A percentile compares a stretch with the other conserved stretches of the same genome.
Conservation (phyloP, 1,140 invertebrate genomes). For the Brachionus plicatilis region DNA sequence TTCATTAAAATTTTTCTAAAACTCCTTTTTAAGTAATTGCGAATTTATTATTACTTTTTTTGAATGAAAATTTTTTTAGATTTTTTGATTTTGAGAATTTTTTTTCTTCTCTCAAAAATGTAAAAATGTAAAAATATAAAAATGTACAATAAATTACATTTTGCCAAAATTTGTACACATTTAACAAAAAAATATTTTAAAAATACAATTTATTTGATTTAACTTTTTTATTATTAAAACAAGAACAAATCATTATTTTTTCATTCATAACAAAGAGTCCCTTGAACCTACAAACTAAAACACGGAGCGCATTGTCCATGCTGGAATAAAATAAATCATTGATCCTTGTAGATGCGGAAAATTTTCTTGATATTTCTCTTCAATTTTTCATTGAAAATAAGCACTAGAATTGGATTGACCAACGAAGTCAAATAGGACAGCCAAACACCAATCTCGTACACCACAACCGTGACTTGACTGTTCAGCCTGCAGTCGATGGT, state of each 20-base stretch:
- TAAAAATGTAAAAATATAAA: too few species aligned
- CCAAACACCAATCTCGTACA: conserved; percentile 34
- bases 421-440: conserved; percentile 28
- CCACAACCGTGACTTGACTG: neutral
- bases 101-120: too few species aligned
- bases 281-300: neutral
- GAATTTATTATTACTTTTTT: too few species aligned
- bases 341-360: neutral
- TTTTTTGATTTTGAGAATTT: too few species aligned
- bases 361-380: conserved; percentile 21
- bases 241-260: too few species aligned
- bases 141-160: too few species aligned
- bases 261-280: neutral
- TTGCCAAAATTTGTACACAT: too few species aligned
- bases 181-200: neutral
- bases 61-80: too few species aligned
- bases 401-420: conserved; percentile 31
- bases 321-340: neutral
- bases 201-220: neutral
- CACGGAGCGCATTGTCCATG: neutral
- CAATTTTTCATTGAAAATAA: conserved; percentile 22
- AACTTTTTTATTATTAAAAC: neutral
- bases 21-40: too few species aligned
- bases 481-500: neutral
- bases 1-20: too few species aligned